Base-by-base conservation (phyloP, 2,797 vertebrate genomes). In the Phoxinus dragarum region DNA sequence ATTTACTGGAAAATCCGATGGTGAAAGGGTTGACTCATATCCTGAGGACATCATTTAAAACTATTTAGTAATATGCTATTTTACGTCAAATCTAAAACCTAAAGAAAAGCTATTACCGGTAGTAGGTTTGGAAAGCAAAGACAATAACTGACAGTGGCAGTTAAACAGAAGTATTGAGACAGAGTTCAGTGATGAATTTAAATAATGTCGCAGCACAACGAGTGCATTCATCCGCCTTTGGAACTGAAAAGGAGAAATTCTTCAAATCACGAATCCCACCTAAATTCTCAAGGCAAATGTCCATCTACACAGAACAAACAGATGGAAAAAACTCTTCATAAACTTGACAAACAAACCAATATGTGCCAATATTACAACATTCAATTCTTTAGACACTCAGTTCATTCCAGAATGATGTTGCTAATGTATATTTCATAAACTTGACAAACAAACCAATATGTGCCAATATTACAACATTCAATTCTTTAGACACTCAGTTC, bases 191-290 rank as follows among this genome's bases (percentile, higher is more conserved):
- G 71, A 80, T 85, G 68, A 85, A 80, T 80, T 47, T 19, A 7
- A 72, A 72, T 69, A 78, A 77, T 84, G 74, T 84, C 42, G 21
- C 52, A 64, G 38, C 75, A 84, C 77, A 85, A 85, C 31, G 0
- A 47, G 6, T 19, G 9, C 68, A 85, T 85, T 85, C 77, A 84
- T 85, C 44, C 1, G 21, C 17, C 17, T 52, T 21, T 74, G 56
- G 68, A 34, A 27, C 77, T 23, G 34, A 80, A 73, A 23, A 7
- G 47, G n/a, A 64, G 54, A 54, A 72, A 78, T 79, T 84, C 75
- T 31, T 84, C 44, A 17, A 17, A 5, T 66, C 34, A 76, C 42
- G 5, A 72, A 52, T 31, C 54, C 27, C 34, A 66, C 27, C 64
- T 34, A n/a, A 78, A 79, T 78, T 59, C 19, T 23, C 38, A 5